phyloP scores from a whole-genome alignment of 2,113 vertebrate species.

The Oncorhynchus masou region DNA sequence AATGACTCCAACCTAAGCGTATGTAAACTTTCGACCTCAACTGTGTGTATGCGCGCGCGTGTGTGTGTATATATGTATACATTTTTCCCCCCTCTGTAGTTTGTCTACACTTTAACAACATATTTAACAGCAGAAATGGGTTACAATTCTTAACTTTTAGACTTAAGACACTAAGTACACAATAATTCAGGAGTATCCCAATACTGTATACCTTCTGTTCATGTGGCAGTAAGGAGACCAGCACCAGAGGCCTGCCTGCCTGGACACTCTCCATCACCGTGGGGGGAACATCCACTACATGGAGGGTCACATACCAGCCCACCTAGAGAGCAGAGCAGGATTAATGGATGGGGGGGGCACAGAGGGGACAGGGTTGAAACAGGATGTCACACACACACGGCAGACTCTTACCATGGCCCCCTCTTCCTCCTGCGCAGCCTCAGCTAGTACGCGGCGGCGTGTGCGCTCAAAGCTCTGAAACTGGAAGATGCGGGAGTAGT shows the following conservation, averaged over 20 bases:
- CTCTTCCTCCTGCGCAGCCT: conserved; percentile 80
- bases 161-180: too few species aligned
- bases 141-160: too few species aligned
- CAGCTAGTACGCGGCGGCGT: conserved; percentile 81
- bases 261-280: conserved; percentile 84
- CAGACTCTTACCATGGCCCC: conserved; percentile 80
- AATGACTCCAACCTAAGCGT: too few species aligned
- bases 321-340: conserved; percentile 61
- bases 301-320: conserved; percentile 90
- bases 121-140: too few species aligned
- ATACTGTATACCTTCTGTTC: conserved; percentile 87
- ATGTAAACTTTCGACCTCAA: too few species aligned
- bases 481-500: conserved; percentile 96
- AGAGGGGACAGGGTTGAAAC: neutral
- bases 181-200: neutral
- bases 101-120: too few species aligned
- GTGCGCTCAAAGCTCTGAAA: conserved; percentile 91
- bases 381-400: neutral
- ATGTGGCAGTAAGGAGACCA: conserved; percentile 88
- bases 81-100: too few species aligned
- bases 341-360: neutral
- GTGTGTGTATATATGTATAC: too few species aligned
- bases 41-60: too few species aligned
- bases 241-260: conserved; percentile 80
- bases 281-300: conserved; percentile 82